Evolutionary conservation across 2,797 vertebrate species (phyloP), one percentile per base, ranked within the genome.

Genomic region (Ibycter americanus): DNA sequence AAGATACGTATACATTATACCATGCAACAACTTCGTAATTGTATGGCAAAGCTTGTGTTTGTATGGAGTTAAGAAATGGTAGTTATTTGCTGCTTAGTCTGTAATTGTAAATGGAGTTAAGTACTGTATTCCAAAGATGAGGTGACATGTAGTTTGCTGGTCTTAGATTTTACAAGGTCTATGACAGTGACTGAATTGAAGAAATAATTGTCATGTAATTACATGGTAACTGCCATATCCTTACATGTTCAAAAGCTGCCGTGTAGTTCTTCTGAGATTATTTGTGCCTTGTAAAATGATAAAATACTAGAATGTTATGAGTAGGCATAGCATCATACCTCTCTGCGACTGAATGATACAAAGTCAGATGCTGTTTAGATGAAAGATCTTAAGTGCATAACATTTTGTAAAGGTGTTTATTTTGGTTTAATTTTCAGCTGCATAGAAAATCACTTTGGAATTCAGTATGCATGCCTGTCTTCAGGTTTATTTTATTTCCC

Each of bases 281-380:
- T 83, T 51, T 90, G 78, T 95, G 89, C 95, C 93, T 97, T 93
- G 92, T 94, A 78, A 93, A 90, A 74, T 74, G 36, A 49, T 66
- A 62, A 85, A 89, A 44, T 44, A 54, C 44, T 84, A 26, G 67
- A 79, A 82, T 76, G 61, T 83, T 87, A 25, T 15, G 40, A 79
- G 88, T 66, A 73, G 84, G 87, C 56, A 15, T 47, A 86, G 84
- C 61, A 85, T 32, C 38, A 22, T 40, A 40, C 32, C 12, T 62
- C 67, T 93, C 71, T 54, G 71, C 4, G 10, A 25, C 25, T 65
- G 15, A 38, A 27, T 23, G 9, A 68, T 55, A 12, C 4, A 1
- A 72, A 56, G 56, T 61, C 66, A 29, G 26, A 10, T 40, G 26
- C 71, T 74, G 58, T 83, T 83, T 25, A 58, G 46, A 66, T 88